Percentiles rank a stretch among this genome's conserved stretches.
Conservation (phyloP, 2,113 vertebrate genomes). For the Chloroceryle aenea region DNA sequence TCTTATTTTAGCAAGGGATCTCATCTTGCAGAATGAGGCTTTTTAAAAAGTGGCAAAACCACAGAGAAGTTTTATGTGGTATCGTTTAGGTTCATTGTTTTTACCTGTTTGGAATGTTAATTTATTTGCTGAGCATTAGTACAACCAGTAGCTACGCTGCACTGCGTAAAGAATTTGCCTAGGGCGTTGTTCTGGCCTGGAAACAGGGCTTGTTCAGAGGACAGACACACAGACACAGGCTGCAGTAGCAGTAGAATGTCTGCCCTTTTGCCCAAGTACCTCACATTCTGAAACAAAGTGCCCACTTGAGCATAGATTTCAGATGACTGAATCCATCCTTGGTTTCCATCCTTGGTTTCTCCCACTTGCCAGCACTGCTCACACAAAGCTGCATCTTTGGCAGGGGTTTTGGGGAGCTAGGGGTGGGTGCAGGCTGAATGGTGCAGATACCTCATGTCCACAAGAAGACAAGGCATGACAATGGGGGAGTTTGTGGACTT, state of each 20-base stretch:
- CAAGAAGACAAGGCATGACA: neutral
- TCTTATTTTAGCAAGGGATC: neutral
- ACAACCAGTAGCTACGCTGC: neutral
- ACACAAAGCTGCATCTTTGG: neutral
- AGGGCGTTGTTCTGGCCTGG: neutral
- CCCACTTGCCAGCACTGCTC: neutral
- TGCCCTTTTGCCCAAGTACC: neutral
- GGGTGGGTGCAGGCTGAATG: neutral
- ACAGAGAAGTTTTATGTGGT: neutral
- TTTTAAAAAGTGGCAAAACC: neutral
- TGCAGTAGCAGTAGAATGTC: neutral
- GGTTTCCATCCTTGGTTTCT: neutral
- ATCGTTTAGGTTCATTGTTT: neutral
- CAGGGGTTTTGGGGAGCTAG: neutral
- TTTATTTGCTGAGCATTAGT: neutral
- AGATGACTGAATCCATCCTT: neutral
- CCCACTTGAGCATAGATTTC: neutral
- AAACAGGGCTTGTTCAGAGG: neutral
- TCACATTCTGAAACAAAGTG: neutral
- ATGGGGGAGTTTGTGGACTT: fast-evolving
- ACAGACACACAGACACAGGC: too few species aligned
- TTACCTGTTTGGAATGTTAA: neutral
- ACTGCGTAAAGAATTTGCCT: neutral
- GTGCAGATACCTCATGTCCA: neutral
- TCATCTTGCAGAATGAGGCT: neutral